Evolutionary conservation across 1,140 invertebrate genomes (phyloP), one percentile per base, ranked within the genome.

Genomic region (Bombus fervidus): DNA sequence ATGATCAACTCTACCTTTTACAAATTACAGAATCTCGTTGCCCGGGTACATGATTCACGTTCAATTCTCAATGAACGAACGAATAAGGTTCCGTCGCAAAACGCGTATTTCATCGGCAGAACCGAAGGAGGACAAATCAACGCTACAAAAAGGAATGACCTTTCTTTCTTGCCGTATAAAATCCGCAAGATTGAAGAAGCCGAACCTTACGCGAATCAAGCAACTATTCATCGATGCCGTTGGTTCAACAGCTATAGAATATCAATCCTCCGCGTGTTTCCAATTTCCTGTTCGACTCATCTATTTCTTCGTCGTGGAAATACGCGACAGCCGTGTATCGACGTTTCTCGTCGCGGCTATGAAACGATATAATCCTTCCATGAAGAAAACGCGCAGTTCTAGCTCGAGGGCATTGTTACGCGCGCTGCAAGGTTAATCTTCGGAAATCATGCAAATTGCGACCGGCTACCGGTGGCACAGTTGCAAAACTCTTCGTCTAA

Each of bases 361-460:
- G 31, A 9, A 39, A 43, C 80, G 28, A 68, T 18, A 34, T 34
- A 68, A 68, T 34, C 22, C 9, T 22, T 34, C 3, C 31, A 18
- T 0, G 15, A 22, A 39, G 31, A 6, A 69, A 80, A 62, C 41
- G n/a, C 1, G 13, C 18, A 9, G 47, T 6, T 8, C 2, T 22
- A 5, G 39, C 47, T 18, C 34, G 12, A 22, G 64, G 77, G 22
- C 34, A 68, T 81, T 71, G 47, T 57, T 71, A 28, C 68, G 34
- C 34, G 34, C 10, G 34, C 28, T 28, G 28, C 34, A 37, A 66
- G 82, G 47, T 83, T 83, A 76, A 83, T 83, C 81, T 53, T 64
- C 37, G 41, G 28, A 64, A 66, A 83, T 47, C 62, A 68, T 77
- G 73, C 59, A 83, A 83, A 83, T 83, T 62, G 39, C 34, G 28